Percentiles rank a stretch among this genome's conserved stretches.
phyloP scores from a whole-genome alignment of 2,797 vertebrate species.

The Silurus lanzhouensis region DNA sequence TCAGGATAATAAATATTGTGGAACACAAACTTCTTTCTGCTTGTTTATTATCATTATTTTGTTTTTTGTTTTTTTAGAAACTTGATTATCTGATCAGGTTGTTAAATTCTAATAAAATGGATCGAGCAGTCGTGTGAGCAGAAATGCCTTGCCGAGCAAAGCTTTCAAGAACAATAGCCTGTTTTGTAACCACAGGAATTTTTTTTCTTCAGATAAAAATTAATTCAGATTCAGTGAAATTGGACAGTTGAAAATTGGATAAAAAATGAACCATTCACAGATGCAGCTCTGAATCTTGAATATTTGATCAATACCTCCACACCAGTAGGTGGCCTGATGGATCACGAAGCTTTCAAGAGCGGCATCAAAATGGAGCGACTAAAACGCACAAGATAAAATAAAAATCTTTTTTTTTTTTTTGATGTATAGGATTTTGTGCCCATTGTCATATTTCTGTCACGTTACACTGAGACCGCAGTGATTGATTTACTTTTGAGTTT shows the following conservation, averaged over 20 bases:
- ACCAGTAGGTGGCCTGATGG: neutral
- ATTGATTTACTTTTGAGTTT: neutral
- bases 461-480: neutral
- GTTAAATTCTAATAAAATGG: neutral
- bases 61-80: neutral
- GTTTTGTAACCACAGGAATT: neutral
- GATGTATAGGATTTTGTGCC: neutral
- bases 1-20: slow-evolving; percentile 60
- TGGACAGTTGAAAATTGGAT: neutral
- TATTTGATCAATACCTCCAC: neutral
- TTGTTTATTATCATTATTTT: slow-evolving; percentile 1
- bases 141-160: neutral
- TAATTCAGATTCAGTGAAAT: too few relatives aligned
- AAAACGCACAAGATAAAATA: too few relatives aligned
- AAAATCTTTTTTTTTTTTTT: neutral
- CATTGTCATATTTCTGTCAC: neutral
- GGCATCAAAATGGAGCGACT: neutral
- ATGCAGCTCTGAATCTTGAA: too few relatives aligned
- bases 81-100: neutral
- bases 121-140: neutral
- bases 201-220: too few relatives aligned
- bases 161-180: neutral
- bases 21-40: slow-evolving; percentile 32
- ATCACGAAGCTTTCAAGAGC: neutral
- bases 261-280: neutral